Conservation (phyloP, 2,888 invertebrate species). For the Anorthoa munda region DNA sequence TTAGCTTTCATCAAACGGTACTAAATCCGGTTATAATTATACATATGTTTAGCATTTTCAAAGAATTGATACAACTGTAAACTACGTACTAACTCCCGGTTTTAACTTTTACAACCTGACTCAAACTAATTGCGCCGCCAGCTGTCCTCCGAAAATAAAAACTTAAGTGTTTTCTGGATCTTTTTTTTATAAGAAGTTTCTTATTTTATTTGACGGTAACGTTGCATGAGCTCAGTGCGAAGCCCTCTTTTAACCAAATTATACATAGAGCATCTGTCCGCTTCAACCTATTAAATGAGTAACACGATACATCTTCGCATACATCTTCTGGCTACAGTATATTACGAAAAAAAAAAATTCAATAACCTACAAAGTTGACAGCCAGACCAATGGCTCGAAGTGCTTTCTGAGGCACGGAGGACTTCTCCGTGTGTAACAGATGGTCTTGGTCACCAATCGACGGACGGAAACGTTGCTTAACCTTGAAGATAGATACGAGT, state of each 20-base stretch:
- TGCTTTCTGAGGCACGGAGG: neutral
- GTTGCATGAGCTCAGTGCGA: too few species aligned
- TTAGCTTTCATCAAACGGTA: neutral
- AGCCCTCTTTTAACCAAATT: too few species aligned
- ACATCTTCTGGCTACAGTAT: neutral
- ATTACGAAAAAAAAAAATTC: too few species aligned
- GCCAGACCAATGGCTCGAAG: neutral
- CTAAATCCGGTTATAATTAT: conserved; percentile 14
- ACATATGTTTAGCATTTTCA: conserved; percentile 22
- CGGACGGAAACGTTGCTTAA: neutral
- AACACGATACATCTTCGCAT: neutral
- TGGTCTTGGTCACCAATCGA: neutral
- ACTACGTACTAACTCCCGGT: conserved; percentile 35
- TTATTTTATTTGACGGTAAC: too few species aligned
- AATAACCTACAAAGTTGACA: neutral
- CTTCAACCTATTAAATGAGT: neutral
- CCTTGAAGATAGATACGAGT: neutral
- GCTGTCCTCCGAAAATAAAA: conserved; percentile 23
- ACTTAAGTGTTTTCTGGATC: neutral
- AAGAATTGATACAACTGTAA: conserved; percentile 31
- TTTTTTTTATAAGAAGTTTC: neutral
- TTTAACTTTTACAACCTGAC: conserved; percentile 37
- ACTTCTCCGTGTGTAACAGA: neutral
- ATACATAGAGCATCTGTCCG: too few species aligned
- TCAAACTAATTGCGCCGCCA: conserved; percentile 25